These are phyloP conservation scores for Tricholaema leucomelas DNA, from an alignment of 2,113 vertebrate genomes.

Conservation along the genomic window DNA sequence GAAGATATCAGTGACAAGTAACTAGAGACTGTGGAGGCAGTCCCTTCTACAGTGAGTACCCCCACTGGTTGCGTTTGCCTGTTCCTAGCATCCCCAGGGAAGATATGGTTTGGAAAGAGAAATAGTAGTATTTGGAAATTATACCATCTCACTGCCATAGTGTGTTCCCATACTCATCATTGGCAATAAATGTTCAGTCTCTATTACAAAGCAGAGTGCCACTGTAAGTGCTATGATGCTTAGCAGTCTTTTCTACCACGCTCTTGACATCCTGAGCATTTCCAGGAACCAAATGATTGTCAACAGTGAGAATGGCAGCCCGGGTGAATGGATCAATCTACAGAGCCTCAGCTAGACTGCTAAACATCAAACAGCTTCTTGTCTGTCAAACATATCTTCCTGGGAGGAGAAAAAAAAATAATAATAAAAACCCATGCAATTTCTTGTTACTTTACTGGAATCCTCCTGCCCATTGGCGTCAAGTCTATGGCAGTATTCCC, in stretches of 20 bases:
- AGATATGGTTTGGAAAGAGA: background rate
- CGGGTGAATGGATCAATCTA: background rate
- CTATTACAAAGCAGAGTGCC: background rate
- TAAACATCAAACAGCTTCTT: background rate
- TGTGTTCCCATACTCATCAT: background rate
- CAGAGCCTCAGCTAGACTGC: background rate
- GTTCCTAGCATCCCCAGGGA: background rate
- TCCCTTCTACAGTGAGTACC: background rate
- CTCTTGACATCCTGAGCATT: background rate
- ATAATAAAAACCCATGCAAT: too few species aligned
- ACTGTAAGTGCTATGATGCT: background rate
- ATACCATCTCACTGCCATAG: background rate
- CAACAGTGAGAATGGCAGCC: background rate
- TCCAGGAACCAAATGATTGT: background rate
- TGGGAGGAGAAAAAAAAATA: background rate
- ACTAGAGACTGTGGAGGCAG: background rate
- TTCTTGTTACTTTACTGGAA: background rate
- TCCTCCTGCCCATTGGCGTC: background rate
- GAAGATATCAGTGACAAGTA: background rate
- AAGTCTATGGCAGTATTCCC: background rate
- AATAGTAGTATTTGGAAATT: background rate
- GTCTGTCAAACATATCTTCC: background rate
- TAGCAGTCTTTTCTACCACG: background rate
- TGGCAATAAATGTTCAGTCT: background rate
- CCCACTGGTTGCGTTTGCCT: rapidly evolving